Evolutionary conservation across 2,113 vertebrate species (phyloP), one percentile per base, ranked within the genome.

Genomic region (Galbula dea): DNA sequence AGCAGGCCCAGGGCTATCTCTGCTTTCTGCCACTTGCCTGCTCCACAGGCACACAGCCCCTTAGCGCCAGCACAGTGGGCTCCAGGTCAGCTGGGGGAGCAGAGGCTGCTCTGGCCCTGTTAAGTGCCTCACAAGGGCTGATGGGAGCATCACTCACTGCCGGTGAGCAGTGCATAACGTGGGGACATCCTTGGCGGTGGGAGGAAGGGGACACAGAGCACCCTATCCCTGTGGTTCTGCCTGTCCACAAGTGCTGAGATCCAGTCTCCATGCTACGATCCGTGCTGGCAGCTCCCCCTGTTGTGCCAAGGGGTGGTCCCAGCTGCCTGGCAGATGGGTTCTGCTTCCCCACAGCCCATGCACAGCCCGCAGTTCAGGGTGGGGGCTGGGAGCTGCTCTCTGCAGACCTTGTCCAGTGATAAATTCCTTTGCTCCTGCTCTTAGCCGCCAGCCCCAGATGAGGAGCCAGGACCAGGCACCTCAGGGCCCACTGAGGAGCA

Each of bases 11-110:
- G 39, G 24, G 39, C 54, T 45, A 45, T 9, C 27, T 51, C 15
- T 61, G 34, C 34, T 20, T 23, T 9, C 20, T 7, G 3, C 11
- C 8, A 2, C 39, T 13, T 2, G 15, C 15, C 48, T 15, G 10
- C 15, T 29, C 41, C 2, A 0, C 1, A 1, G 45, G 8, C 21
- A 12, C 46, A 7, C 0, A 0, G 23, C 22, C 46, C 18, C 37
- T 52, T 39, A 6, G 15, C 26, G 51, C 3, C 3, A 57, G n/a
- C 8, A 3, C 37, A 43, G 1, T 12, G 41, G 21, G 27, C 57
- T 34, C 20, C 3, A 2, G 67, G 55, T 45, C 36, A 19, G 36
- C 57, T 8, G 2, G 51, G 59, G 58, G 37, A 32, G 54, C 10
- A 0, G 8, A 14, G 2, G 2, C 32, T 20, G 36, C 51, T 69